These are phyloP conservation scores for Hippocampus abdominalis DNA, from an alignment of 2,113 vertebrate genomes.

Conservation along the genomic window DNA sequence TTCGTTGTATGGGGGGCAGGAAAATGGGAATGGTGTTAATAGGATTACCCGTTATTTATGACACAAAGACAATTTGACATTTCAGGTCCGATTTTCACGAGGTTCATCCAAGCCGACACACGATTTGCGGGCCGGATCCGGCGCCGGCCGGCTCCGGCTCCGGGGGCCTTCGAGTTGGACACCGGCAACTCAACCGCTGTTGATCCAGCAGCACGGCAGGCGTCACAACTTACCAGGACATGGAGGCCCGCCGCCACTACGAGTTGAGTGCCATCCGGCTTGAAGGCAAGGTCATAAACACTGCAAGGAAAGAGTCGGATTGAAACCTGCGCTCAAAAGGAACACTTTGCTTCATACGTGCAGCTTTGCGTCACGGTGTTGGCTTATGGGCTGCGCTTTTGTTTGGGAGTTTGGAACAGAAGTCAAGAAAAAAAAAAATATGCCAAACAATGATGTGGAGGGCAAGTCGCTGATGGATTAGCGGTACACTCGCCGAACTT, in stretches of 20 bases:
- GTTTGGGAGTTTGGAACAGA: not conserved
- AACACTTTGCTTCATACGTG: not conserved
- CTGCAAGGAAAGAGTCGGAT: slow-evolving; percentile 56
- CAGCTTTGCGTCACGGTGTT: not conserved
- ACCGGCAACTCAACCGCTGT: too few species aligned
- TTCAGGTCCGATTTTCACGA: too few species aligned
- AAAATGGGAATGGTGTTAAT: too few species aligned
- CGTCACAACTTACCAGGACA: slow-evolving; percentile 80
- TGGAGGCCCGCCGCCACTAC: slow-evolving; percentile 92
- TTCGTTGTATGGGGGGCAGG: too few species aligned
- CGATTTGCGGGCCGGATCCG: too few species aligned
- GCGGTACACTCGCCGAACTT: too few species aligned
- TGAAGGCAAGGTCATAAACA: slow-evolving; percentile 94
- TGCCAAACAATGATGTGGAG: not conserved
- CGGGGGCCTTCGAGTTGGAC: too few species aligned
- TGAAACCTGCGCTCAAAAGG: not conserved
- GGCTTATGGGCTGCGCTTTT: not conserved
- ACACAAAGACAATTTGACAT: too few species aligned
- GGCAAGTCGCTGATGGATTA: not conserved
- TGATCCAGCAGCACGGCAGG: too few species aligned
- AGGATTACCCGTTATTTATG: too few species aligned
- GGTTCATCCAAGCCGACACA: too few species aligned
- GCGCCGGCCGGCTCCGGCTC: too few species aligned
- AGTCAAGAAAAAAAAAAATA: not conserved
- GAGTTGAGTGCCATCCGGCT: slow-evolving; percentile 93